Evolutionary conservation across 2,888 invertebrate species (phyloP), one percentile per base, ranked within the genome.

Genomic region (Drosophila birchii): DNA sequence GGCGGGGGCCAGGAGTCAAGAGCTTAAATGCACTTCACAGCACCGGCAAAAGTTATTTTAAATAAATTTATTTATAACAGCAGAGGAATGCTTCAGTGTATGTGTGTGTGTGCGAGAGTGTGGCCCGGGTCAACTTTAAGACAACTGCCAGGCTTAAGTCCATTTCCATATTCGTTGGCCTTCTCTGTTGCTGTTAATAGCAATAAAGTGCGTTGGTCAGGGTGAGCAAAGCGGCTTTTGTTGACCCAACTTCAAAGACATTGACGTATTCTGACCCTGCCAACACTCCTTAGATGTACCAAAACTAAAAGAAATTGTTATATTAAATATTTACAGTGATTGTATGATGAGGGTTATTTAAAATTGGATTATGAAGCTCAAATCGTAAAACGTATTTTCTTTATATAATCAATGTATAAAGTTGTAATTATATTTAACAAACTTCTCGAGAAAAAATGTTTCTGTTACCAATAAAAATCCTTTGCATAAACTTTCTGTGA

Each of bases 11-110:
- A 56, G 63, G 57, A 78, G 73, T 45, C 62, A 56, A 55, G 54
- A 75, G 79, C 79, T 83, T 78, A 86, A 86, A 86, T 80, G 79
- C 80, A 86, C 83, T 86, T 72, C 67, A 63, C 54, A 80, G 72
- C 73, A 47, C 64, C 72, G 53, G 68, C 45, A 86, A 75, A 80
- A 83, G 54, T 80, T 82, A 73, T 82, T 75, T 74, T 43, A 80
- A 71, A 69, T 67, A 75, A 69, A 78, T 81, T 87, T 87, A 71
- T 70, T 78, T 87, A 76, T 57, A 70, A 58, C 70, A 70, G 43
- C 51, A 75, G 20, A 69, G 69, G 20, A 51, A 70, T 56, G 54
- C 45, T 39, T 18, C 20, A 3, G 36, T 39, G 59, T 51, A 45
- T 43, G 53, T 43, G 59, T 51, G 53, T 43, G 53, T 43, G 56